These are phyloP conservation scores for Iguana delicatissima DNA, from an alignment of 2,797 vertebrate species.

Conservation along the genomic window DNA sequence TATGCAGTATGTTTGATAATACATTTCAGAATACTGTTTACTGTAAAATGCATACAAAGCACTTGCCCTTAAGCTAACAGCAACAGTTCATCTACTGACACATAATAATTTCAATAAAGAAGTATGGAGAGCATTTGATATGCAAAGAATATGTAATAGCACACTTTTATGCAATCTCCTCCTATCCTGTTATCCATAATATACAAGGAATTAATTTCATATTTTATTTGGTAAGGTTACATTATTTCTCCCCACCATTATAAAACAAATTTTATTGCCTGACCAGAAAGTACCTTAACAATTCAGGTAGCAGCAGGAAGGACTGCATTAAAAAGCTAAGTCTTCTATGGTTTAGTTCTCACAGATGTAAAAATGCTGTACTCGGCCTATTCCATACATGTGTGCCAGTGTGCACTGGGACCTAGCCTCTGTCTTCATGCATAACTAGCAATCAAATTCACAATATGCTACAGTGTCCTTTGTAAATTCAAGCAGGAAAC, in stretches of 20 bases:
- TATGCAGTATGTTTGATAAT: slow-evolving; percentile 61
- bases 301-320: background rate
- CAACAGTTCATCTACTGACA: slow-evolving; percentile 55
- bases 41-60: slow-evolving; percentile 56
- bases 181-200: slow-evolving; percentile 32
- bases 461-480: background rate
- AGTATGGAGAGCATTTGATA: slow-evolving; percentile 50
- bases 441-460: background rate
- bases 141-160: background rate
- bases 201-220: slow-evolving; percentile 40
- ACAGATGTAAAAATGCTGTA: background rate
- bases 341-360: slow-evolving; percentile 9
- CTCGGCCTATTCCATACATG: background rate
- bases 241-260: slow-evolving; percentile 44
- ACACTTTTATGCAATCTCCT: slow-evolving; percentile 34
- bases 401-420: background rate
- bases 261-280: slow-evolving; percentile 44
- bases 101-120: slow-evolving; percentile 65
- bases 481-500: background rate
- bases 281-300: slow-evolving; percentile 48
- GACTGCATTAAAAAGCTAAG: background rate
- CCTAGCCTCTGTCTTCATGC: background rate
- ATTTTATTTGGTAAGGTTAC: slow-evolving; percentile 42
- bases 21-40: slow-evolving; percentile 71
- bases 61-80: slow-evolving; percentile 59